These are phyloP conservation scores for Palaemon carinicauda DNA, from an alignment of 1,140 invertebrate genomes.

Conservation along the genomic window DNA sequence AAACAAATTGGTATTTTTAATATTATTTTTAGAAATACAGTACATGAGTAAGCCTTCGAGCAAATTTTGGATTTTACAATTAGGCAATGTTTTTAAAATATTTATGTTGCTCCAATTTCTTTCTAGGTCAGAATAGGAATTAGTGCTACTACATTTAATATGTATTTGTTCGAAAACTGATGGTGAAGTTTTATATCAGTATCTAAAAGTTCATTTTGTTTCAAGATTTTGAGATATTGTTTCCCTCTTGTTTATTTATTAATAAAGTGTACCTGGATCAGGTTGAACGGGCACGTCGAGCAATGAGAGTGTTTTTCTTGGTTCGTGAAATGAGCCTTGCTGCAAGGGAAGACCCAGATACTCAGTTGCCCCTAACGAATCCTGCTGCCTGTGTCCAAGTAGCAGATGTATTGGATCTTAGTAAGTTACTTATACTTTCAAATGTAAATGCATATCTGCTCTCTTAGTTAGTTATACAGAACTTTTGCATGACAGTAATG, in stretches of 20 bases:
- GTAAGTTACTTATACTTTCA: slow-evolving; percentile 17
- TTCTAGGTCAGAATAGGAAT: too few species aligned
- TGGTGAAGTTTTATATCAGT: too few species aligned
- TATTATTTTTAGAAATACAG: too few species aligned
- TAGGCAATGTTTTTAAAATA: too few species aligned
- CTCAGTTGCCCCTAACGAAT: slow-evolving; percentile 90
- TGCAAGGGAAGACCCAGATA: slow-evolving; percentile 83
- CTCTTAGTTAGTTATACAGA: neutral
- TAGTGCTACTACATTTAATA: too few species aligned
- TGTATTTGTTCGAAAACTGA: too few species aligned
- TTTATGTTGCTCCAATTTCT: too few species aligned
- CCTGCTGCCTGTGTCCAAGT: slow-evolving; percentile 88
- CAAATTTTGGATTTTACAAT: too few species aligned
- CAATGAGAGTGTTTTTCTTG: slow-evolving; percentile 94
- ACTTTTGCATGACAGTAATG: neutral
- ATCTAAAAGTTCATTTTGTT: too few species aligned
- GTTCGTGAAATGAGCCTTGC: slow-evolving; percentile 84
- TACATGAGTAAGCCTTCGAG: too few species aligned
- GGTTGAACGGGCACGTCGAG: slow-evolving; percentile 91
- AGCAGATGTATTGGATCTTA: slow-evolving; percentile 56
- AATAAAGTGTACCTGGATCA: slow-evolving; percentile 61
- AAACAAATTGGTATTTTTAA: too few species aligned
- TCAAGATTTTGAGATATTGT: neutral
- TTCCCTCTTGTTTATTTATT: neutral
- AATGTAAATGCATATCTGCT: neutral